phyloP scores from a whole-genome alignment of 2,888 invertebrate species.

The Amblyjoppa fuscipennis region DNA sequence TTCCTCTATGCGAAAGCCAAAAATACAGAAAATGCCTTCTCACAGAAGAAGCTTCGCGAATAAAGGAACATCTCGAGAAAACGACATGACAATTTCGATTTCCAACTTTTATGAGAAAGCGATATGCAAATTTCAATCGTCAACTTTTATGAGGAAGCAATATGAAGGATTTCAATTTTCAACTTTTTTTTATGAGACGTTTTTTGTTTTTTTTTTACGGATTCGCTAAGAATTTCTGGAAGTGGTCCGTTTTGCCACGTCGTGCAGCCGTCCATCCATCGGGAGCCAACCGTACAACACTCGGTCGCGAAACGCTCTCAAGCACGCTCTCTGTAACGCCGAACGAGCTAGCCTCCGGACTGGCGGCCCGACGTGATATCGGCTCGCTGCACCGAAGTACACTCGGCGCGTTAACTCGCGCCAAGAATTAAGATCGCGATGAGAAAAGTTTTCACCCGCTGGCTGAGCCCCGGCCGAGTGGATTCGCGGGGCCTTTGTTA shows the following conservation, averaged over 20 bases:
- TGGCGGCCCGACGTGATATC: neutral
- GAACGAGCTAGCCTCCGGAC: neutral
- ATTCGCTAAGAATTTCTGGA: no score
- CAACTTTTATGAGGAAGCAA: no score
- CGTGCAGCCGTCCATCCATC: neutral
- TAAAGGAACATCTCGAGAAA: no score
- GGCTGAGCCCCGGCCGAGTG: neutral
- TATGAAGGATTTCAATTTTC: no score
- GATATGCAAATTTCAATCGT: no score
- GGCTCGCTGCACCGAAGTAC: slow-evolving; percentile 1
- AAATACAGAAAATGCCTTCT: no score
- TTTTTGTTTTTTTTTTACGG: no score
- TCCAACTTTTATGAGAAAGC: no score
- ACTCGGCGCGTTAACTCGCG: slow-evolving; percentile 48
- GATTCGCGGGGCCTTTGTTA: slow-evolving; percentile 45
- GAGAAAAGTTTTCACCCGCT: slow-evolving; percentile 52
- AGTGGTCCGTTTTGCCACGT: neutral
- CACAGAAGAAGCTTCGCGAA: no score
- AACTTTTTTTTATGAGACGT: no score
- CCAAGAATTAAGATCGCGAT: slow-evolving; percentile 56
- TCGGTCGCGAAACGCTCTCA: neutral
- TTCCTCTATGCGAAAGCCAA: no score
- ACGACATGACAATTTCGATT: no score
- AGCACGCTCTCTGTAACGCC: neutral
- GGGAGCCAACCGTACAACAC: neutral